Base-by-base conservation (phyloP, 2,113 vertebrate species). In the Passerina amoena region DNA sequence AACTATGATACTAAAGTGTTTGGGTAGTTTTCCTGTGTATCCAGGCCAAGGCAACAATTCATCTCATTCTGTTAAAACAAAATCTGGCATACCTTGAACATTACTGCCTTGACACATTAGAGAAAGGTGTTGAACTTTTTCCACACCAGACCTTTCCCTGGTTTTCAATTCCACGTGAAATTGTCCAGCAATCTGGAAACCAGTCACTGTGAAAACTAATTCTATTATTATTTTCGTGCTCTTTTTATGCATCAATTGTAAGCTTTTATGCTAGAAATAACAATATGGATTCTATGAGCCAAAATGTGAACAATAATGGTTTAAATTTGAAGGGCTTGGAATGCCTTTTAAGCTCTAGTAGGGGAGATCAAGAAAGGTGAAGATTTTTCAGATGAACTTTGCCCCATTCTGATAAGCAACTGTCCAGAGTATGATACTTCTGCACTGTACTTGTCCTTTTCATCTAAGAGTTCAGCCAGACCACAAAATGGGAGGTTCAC, bases 391-490 rank as follows among this genome's bases (percentile, higher is more conserved):
- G 24, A 82, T 76, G 40, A 93, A 51, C 18, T 89, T 84, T 71
- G 5, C 22, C 40, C 53, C 28, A 72, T 68, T 5, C 35, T 45
- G 14, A 37, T 88, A 78, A 66, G 51, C 17, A 71, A 82, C 40
- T 73, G 47, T 53, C 57, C 73, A 37, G 54, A 79, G 12, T 50
- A 56, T 47, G 82, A 54, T 45, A 59, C 8, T 83, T 78, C 35
- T 50, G 70, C 68, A 37, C 6, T 60, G 21, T 54, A 57, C 54
- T 91, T 66, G 83, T 24, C 69, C 73, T 70, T 96, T 86, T 78
- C 28, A 54, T 68, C 56, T 73, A 75, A 92, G 47, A n/a, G 64
- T 90, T 90, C 76, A 92, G 68, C 60, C 86, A 92, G 92, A 92
- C 65, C 89, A 79, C 80, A 94, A 78, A 92, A 91, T 53, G 63